Percentiles rank a stretch among this genome's conserved stretches.
Conservation (phyloP, 1,140 invertebrate genomes). For the Dendrolimus kikuchii region DNA sequence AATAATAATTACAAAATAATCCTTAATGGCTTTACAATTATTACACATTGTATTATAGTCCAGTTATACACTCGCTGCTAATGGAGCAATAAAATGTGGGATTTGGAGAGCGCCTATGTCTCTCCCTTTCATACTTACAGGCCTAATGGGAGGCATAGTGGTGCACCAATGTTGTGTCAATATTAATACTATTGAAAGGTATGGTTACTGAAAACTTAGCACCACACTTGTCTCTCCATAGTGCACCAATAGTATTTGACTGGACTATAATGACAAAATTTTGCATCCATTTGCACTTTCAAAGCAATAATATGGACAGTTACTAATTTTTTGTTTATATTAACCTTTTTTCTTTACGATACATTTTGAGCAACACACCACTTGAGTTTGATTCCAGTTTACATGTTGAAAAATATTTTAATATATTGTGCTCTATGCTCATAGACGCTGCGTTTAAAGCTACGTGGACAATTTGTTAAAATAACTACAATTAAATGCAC, state of each 20-base stretch:
- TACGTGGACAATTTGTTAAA: constrained; percentile 58
- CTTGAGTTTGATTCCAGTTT: constrained; percentile 18
- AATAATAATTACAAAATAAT: constrained; percentile 69
- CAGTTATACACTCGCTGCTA: too few species aligned
- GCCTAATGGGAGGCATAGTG: too few species aligned
- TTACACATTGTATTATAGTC: constrained; percentile 47
- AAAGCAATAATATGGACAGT: constrained; percentile 51
- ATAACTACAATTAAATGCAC: constrained; percentile 68
- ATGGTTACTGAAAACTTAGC: too few species aligned
- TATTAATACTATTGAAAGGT: too few species aligned
- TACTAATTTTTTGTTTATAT: constrained; percentile 28
- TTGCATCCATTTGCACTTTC: constrained; percentile 45
- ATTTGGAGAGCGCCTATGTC: too few species aligned
- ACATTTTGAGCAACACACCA: constrained; percentile 53
- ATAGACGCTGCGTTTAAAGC: constrained; percentile 59
- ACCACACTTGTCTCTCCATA: too few species aligned
- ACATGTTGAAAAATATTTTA: constrained; percentile 47
- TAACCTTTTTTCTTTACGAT: constrained; percentile 22
- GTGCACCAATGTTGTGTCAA: too few species aligned
- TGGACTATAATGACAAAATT: constrained; percentile 26
- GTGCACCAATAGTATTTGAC: too few species aligned
- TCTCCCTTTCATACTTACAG: too few species aligned
- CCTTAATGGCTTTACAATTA: constrained; percentile 52
- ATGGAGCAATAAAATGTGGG: too few species aligned
- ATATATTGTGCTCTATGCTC: constrained; percentile 59